phyloP scores from a whole-genome alignment of 2,888 invertebrate species.

The Hyles lineata region DNA sequence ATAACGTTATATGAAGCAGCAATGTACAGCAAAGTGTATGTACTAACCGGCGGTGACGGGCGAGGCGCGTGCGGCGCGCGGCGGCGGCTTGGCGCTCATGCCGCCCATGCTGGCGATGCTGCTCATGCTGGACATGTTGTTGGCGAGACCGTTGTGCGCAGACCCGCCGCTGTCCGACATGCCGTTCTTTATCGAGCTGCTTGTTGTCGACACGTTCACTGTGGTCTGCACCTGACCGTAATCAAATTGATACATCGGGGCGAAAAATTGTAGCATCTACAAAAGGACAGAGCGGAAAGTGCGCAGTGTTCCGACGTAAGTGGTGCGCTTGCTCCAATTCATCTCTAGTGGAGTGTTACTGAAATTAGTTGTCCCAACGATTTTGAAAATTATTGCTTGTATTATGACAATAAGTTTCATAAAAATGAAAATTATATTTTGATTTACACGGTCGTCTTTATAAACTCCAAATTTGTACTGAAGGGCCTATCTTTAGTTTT shows the following conservation, averaged over 20 bases:
- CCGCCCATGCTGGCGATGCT: conserved; percentile 47
- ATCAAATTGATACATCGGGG: background rate
- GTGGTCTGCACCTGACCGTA: conserved; percentile 55
- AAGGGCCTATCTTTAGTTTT: no score
- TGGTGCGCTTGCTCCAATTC: no score
- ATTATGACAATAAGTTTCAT: no score
- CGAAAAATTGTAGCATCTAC: background rate
- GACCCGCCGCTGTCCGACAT: conserved; percentile 53
- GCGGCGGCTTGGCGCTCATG: conserved; percentile 63
- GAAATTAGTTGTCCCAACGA: no score
- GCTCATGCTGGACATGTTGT: conserved; percentile 42
- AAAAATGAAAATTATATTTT: no score
- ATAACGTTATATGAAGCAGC: no score
- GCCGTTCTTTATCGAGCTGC: conserved; percentile 65
- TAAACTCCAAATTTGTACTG: no score
- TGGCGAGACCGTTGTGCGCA: conserved; percentile 35
- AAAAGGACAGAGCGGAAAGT: background rate
- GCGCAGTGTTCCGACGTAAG: no score
- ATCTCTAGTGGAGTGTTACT: no score
- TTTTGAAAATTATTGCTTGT: no score
- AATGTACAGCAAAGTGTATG: background rate
- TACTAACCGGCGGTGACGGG: conserved; percentile 68
- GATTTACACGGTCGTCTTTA: no score
- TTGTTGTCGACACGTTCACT: conserved; percentile 51
- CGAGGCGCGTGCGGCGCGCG: conserved; percentile 57